Conservation (phyloP, 2,113 vertebrate genomes). For the Crypturellus undulatus region DNA sequence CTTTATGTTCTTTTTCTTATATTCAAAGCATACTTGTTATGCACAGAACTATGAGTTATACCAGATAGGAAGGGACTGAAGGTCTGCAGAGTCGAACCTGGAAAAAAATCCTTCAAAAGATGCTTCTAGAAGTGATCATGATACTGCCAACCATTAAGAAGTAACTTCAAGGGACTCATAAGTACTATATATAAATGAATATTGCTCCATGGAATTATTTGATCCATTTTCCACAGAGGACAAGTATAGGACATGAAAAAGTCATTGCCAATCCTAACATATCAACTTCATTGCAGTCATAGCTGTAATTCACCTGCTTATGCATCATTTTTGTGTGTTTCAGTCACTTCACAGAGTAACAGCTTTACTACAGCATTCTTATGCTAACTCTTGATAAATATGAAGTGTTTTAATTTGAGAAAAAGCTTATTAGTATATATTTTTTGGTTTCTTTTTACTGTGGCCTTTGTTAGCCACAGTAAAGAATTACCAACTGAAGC, state of each 20-base stretch:
- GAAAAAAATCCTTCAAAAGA: conserved; percentile 3
- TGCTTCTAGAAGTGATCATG: background rate
- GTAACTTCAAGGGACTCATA: conserved; percentile 7
- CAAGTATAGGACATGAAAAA: conserved; percentile 3
- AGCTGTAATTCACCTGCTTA: conserved; percentile 26
- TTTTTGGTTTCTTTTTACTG: background rate
- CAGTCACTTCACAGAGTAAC: conserved; percentile 25
- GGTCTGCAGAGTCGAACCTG: background rate
- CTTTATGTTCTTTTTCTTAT: background rate
- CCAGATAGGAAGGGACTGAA: background rate
- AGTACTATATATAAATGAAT: conserved; percentile 1
- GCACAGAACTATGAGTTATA: background rate
- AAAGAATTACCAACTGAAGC: conserved; percentile 46
- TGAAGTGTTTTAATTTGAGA: conserved; percentile 44
- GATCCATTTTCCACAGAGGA: conserved; percentile 12
- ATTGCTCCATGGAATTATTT: conserved; percentile 29
- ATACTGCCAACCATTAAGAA: background rate
- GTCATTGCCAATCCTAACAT: conserved; percentile 29
- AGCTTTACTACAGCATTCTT: conserved; percentile 38
- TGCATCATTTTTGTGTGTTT: conserved; percentile 68
- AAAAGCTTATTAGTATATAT: conserved; percentile 43
- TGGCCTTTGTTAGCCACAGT: conserved; percentile 50
- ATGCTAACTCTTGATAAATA: conserved; percentile 51
- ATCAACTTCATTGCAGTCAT: conserved; percentile 39
- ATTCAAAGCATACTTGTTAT: background rate